Base-by-base conservation (phyloP, 2,113 vertebrate genomes). In the Thamnophis sirtalis region DNA sequence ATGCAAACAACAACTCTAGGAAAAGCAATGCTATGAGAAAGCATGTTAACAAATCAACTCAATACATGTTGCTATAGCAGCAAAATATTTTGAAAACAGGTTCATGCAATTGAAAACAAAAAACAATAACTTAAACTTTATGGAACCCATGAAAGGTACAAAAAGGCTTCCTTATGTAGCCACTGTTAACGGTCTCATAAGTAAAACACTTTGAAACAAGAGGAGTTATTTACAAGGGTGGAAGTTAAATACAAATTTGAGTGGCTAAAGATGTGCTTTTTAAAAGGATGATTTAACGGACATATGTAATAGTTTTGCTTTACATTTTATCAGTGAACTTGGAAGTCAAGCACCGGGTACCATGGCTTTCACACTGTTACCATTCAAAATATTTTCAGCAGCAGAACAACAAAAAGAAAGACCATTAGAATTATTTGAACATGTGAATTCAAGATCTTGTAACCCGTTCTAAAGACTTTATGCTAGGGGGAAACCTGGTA, bases 341-440 rank as follows among this genome's bases (percentile, higher is more conserved):
- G 90, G 49, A 63, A 80, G 11, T 9, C 90, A 22, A 0, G 88
- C 90, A 85, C 68, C 68, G 86, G 55, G 50, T 49, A 89, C 43
- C 15, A 5, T 90, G 89, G 90, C 85, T 94, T 93, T 51, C 55
- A 85, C 9, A 87, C 63, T 95, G 93, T 90, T 93, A 94, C 94
- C 90, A 87, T n/a, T 84, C 88, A 93, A 89, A 94, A 68, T 8
- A 53, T 73, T 90, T 87, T 49, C 93, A 94, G 93, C 68, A 58
- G 84, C 60, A 94, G 92, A 93, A 94, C 91, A 94, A 93, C 80
- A 92, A 90, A 90, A 94, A 93, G 90, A 94, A 93, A 93, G 84
- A 87, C 0, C 0, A 6, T 84, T 84, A 56, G 80, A 86, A 91
- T 50, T 48, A 38, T 53, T 87, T n/a, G 33, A 68, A 53, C 56